phyloP scores from a whole-genome alignment of 2,797 vertebrate species.

The Malacoctenus gilli region DNA sequence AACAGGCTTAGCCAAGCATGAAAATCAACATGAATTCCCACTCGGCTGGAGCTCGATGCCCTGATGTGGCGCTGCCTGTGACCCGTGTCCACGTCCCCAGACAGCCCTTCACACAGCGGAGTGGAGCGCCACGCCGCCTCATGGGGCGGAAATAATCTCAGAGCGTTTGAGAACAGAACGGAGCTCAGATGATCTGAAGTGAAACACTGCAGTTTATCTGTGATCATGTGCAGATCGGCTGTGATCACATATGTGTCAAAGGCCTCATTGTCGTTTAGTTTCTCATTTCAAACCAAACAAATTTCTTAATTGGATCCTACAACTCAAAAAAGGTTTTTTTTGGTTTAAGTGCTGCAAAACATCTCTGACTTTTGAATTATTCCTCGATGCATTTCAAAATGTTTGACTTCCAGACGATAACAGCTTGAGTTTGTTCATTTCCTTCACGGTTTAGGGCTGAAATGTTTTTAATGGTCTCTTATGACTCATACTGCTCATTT shows the following conservation, averaged over 20 bases:
- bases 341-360: no score
- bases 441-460: no score
- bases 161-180: conserved; percentile 30
- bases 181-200: conserved; percentile 40
- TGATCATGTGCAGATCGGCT: conserved; percentile 10
- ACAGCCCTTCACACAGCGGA: conserved; percentile 58
- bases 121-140: conserved; percentile 40
- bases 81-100: conserved; percentile 65
- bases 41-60: conserved; percentile 67
- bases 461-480: no score
- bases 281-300: no score
- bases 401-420: no score
- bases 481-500: no score
- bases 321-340: no score
- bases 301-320: no score
- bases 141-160: conserved; percentile 44
- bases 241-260: not conserved
- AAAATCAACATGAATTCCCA: conserved; percentile 75
- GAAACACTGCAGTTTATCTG: not conserved
- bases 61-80: conserved; percentile 55
- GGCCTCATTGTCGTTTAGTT: not conserved
- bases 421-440: no score
- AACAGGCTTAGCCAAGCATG: conserved; percentile 72
- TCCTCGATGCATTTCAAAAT: no score
- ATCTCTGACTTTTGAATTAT: no score